Base-by-base conservation (phyloP, 1,140 invertebrate genomes). In the Zaprionus taronus region DNA sequence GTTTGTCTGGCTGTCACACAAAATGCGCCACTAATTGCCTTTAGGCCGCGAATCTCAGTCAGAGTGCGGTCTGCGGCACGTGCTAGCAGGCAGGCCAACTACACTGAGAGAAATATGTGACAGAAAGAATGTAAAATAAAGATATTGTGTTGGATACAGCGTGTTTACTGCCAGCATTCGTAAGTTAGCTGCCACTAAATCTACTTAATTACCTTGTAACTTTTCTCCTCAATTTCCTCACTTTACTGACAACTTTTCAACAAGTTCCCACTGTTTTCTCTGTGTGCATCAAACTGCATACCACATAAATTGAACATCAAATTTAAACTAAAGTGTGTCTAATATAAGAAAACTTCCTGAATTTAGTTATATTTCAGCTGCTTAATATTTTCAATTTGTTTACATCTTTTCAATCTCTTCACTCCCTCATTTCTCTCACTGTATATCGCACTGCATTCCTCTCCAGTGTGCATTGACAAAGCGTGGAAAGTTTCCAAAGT, bases 401-500 rank as follows among this genome's bases (percentile, higher is more conserved):
- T n/a, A n/a, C 31, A 41, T 53, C 12, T 22, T 26, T 53, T 5
- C 22, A 20, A 57, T 38, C 0, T 61, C 6, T 24, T 41, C 17
- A 15, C 9, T 20, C 12, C 12, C 12, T 1, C 11, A 63, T 49
- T 49, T 63, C 41, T 63, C 11, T 7, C 4, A 63, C 26, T 63
- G 61, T 9, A 38, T 9, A 24, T 28, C 26, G 17, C 12, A 55
- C 24, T 17, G 17, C 36, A 49, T 49, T 49, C 44, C 17, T 17
- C 47, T 34, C 9, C 31, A 34, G 31, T 24, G 47, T 24, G 47
- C 31, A 72, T 44, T 64, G n/a, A 49, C 24, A 20, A 47, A 56
- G 34, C 2, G 26, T 77, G 83, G 83, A 86, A 86, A 87, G 66
- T 75, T 89, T 83, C 60, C 51, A 80, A 34, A 34, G 63, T 60